Conservation (phyloP, 2,888 invertebrate species). For the Diploptera punctata region DNA sequence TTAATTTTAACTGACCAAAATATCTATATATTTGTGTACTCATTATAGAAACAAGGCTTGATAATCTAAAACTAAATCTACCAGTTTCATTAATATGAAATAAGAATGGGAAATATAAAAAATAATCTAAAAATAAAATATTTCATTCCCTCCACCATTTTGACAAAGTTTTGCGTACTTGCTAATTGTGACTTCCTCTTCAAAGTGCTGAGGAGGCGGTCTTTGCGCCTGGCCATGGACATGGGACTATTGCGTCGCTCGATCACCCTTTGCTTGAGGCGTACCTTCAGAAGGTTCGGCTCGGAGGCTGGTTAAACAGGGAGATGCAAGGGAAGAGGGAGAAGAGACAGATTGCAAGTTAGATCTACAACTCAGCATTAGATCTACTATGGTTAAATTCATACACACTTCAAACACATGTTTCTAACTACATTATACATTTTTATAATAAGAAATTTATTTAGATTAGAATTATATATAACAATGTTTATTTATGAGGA, state of each 20-base stretch:
- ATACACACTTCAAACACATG: background rate
- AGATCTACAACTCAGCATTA: constrained; percentile 20
- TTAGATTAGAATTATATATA: too few relatives aligned
- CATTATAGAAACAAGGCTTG: too few relatives aligned
- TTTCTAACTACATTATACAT: too few relatives aligned
- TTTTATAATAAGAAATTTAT: too few relatives aligned
- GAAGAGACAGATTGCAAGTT: constrained; percentile 35
- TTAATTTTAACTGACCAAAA: too few relatives aligned
- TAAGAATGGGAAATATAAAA: too few relatives aligned
- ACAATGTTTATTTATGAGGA: too few relatives aligned
- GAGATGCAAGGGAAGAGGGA: constrained; percentile 28
- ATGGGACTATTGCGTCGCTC: constrained; percentile 94
- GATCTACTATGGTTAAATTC: constrained; percentile 15
- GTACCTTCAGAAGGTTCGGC: constrained; percentile 94
- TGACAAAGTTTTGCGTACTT: constrained; percentile 56
- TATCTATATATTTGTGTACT: too few relatives aligned
- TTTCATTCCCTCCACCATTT: constrained; percentile 1
- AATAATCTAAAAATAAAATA: too few relatives aligned
- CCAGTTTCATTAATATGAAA: too few relatives aligned
- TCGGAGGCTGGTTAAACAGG: constrained; percentile 80
- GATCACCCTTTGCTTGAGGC: constrained; percentile 93
- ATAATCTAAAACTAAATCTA: too few relatives aligned
- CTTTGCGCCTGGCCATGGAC: constrained; percentile 79
- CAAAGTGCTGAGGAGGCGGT: constrained; percentile 74
- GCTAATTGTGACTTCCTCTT: constrained; percentile 73